Conservation (phyloP, 2,888 invertebrate genomes). For the Cotesia congregata region DNA sequence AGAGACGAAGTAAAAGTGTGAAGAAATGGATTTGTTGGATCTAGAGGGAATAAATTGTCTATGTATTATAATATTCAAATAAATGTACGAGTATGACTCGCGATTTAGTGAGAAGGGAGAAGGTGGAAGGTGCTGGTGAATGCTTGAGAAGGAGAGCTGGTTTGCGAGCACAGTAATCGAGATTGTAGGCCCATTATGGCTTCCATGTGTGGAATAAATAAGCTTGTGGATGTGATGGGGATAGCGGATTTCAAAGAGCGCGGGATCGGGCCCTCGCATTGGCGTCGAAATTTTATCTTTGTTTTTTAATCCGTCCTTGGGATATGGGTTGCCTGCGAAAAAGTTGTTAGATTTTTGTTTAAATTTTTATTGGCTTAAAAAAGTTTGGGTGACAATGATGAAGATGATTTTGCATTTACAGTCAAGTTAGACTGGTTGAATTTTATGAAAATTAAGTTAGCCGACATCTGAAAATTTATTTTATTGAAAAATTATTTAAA, state of each 20-base stretch:
- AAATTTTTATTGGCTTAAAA: not conserved
- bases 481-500: no score
- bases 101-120: not conserved
- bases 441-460: not conserved
- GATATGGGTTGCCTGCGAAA: not conserved
- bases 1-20: not conserved
- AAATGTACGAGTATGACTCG: not conserved
- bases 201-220: not conserved
- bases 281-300: conserved; percentile 41
- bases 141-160: not conserved
- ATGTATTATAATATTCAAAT: not conserved
- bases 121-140: not conserved
- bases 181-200: conserved; percentile 10
- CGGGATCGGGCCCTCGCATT: conserved; percentile 33
- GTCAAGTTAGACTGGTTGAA: not conserved
- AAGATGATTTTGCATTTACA: no score
- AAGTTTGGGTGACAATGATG: no score
- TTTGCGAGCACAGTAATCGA: not conserved
- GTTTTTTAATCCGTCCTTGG: conserved; percentile 15
- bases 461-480: no score
- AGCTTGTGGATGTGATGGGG: conserved; percentile 28
- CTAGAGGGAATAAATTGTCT: not conserved
- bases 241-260: conserved; percentile 6
- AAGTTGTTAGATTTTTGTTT: not conserved
- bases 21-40: not conserved